Base-by-base conservation (phyloP, 2,113 vertebrate species). In the Varanus komodoensis region DNA sequence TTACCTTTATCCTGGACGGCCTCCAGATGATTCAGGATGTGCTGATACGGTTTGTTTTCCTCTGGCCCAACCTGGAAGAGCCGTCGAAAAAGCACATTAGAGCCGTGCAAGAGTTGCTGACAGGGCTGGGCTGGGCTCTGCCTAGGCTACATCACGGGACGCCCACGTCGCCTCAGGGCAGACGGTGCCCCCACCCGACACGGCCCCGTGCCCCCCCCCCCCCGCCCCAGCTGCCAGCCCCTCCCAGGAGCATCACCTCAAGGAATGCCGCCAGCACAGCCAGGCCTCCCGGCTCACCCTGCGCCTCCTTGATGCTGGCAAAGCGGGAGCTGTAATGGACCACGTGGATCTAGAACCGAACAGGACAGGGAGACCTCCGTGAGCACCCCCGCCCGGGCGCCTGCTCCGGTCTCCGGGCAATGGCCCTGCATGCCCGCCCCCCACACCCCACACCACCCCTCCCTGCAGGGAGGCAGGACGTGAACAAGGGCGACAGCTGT, bases 211-310 rank as follows among this genome's bases (percentile, higher is more conserved):
- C n/a, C 61, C n/a, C 38, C n/a, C 61, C n/a, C 38, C 29, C n/a
- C 19, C 11, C 11, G 81, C 57, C 34, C 34, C 34, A 29, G 21
- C 61, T 21, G 12, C 15, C 7, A 29, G 8, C 32, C 79, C 0
- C 0, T 32, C 6, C 64, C 15, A 3, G 0, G 0, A 44, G 2
- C 48, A 79, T 91, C 89, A 98, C 98, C 97, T 98, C 95, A 82
- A 98, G 93, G 86, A 98, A 96, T 14, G 95, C 97, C 0, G 93
- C 97, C 90, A 98, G 86, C 29, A 98, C 98, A 0, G 97, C 98
- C 68, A 98, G 69, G n/a, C 97, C 97, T 19, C 97, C 97, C 0
- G 96, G 89, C 4, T 91, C 89, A 11, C 61, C 84, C 84, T 94
- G 44, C 25, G 97, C 97, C 12, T 96, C 92, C 0, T 54, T 1